phyloP scores from a whole-genome alignment of 1,140 invertebrate genomes.

The Odontomachus brunneus region DNA sequence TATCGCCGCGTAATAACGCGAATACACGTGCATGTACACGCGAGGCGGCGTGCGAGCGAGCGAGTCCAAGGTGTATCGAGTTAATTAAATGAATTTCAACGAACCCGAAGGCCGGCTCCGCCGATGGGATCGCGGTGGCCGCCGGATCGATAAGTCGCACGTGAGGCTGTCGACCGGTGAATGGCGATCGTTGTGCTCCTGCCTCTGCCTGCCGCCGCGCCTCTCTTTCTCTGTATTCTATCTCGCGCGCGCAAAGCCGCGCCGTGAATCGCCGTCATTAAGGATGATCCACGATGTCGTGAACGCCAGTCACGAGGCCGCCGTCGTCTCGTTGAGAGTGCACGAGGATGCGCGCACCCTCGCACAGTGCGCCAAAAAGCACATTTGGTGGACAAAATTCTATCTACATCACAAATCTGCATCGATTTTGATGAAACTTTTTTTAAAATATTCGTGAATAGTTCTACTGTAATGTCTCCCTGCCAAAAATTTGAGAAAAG shows the following conservation, averaged over 20 bases:
- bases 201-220: not conserved
- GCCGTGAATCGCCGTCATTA: conserved; percentile 62
- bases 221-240: conserved; percentile 14
- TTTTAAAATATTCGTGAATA: no score
- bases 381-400: no score
- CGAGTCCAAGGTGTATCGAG: conserved; percentile 7
- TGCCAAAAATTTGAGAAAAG: no score
- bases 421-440: no score
- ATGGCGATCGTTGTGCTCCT: conserved; percentile 36
- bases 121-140: conserved; percentile 6
- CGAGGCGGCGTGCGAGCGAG: no score
- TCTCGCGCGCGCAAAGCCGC: conserved; percentile 23
- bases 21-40: not conserved
- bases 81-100: conserved; percentile 66
- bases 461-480: no score
- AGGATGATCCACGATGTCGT: conserved; percentile 42
- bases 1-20: not conserved
- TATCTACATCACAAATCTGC: no score
- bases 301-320: conserved; percentile 40
- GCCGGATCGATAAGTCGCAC: conserved; percentile 42
- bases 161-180: conserved; percentile 15
- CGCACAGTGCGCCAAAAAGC: no score
- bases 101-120: conserved; percentile 6
- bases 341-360: not conserved
- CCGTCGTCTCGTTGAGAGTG: conserved; percentile 9